A percentile compares a stretch with the other conserved stretches of the same genome.
Conservation (phyloP, 1,140 invertebrate species). For the Patella vulgata region DNA sequence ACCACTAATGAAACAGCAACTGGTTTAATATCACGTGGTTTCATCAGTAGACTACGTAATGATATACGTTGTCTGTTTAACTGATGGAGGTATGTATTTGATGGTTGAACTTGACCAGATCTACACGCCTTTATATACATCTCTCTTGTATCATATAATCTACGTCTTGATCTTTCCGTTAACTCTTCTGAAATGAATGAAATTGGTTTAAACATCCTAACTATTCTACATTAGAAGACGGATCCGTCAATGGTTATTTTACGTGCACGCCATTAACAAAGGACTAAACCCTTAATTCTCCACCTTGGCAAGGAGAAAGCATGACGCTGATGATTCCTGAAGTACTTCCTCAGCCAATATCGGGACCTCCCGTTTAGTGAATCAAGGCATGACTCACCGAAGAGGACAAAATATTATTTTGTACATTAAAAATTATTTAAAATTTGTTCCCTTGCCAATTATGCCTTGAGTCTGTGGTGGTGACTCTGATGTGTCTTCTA, state of each 20-base stretch:
- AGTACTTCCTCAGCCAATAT: too few species aligned
- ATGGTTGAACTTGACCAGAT: conserved; percentile 20
- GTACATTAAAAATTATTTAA: too few species aligned
- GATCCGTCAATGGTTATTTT: background rate
- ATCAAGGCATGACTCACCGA: too few species aligned
- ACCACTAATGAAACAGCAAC: conserved; percentile 41
- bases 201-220: conserved; percentile 7
- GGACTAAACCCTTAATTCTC: background rate
- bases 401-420: too few species aligned
- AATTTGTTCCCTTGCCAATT: too few species aligned
- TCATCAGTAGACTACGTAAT: conserved; percentile 28
- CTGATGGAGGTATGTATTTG: conserved; percentile 36
- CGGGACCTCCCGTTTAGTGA: too few species aligned
- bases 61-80: conserved; percentile 16
- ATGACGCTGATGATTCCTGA: too few species aligned
- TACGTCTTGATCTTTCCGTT: background rate
- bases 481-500: too few species aligned
- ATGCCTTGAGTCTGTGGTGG: too few species aligned
- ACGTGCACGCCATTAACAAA: background rate
- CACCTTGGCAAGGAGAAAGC: too few species aligned
- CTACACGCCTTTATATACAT: conserved; percentile 36
- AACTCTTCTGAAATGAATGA: conserved; percentile 9
- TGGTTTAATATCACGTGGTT: conserved; percentile 35
- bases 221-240: background rate
- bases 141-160: conserved; percentile 12